phyloP scores from a whole-genome alignment of 2,113 vertebrate species.

The Pseudolaguvia tuberculata region DNA sequence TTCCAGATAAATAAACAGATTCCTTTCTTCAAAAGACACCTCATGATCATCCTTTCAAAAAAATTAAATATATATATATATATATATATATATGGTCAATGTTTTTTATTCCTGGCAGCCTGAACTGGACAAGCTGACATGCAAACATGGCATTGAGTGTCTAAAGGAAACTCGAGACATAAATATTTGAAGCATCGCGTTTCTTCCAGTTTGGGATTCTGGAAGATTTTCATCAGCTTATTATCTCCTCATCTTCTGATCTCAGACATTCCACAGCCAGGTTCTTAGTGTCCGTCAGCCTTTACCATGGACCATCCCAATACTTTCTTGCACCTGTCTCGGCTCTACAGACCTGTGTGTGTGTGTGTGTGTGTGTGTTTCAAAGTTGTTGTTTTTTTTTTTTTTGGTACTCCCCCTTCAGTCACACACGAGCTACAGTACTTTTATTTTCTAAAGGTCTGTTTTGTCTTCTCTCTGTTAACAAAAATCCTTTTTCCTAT shows the following conservation, averaged over 20 bases:
- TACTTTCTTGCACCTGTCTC: background rate
- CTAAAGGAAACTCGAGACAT: background rate
- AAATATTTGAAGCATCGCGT: constrained; percentile 14
- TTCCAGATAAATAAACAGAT: constrained; percentile 44
- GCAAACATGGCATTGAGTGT: background rate
- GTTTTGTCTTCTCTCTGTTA: no score
- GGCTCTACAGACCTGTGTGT: background rate
- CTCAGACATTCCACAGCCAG: constrained; percentile 43
- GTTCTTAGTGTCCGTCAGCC: background rate
- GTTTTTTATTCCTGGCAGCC: background rate
- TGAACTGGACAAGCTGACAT: constrained; percentile 1
- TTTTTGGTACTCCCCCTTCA: background rate
- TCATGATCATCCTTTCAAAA: constrained; percentile 33
- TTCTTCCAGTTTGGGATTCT: constrained; percentile 3
- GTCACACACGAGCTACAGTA: no score
- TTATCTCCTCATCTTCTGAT: background rate
- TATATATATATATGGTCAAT: background rate
- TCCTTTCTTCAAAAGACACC: constrained; percentile 34
- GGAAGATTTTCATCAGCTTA: background rate
- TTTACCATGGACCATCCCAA: constrained; percentile 6
- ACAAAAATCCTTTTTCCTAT: background rate
- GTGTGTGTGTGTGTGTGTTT: no score
- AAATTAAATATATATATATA: no score
- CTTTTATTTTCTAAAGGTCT: no score
- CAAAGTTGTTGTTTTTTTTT: background rate